Base-by-base conservation (phyloP, 2,888 invertebrate genomes). In the Drosophila testacea region DNA sequence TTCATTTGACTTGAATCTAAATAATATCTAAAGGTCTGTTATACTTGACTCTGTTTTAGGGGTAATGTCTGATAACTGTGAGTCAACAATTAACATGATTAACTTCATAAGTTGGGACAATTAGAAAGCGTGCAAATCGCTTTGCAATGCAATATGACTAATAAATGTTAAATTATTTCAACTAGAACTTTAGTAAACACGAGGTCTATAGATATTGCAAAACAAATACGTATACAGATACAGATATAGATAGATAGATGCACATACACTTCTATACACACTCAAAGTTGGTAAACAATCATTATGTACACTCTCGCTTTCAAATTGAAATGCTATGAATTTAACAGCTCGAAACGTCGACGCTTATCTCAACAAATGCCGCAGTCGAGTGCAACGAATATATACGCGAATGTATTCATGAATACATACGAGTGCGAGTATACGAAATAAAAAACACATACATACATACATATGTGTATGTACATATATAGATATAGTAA, bases 381-480 rank as follows among this genome's bases (percentile, higher is more conserved):
- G 50, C 77, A 62, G 59, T 44, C 44, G 77, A 77, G 77, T 77
- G 77, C 77, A 77, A 77, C 62, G 77, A 73, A 77, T 77, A 77
- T 72, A 76, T 76, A 72, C 47, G 30, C 48, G 67, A 69, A 67
- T 69, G 46, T 42, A 71, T 27, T 27, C 32, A 16, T 34, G 22
- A 59, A 44, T 44, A 57, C 41, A 47, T 7, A 36, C 6, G 16
- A 30, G 16, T 27, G 5, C 32, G 4, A 27, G n/a, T 16, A 34
- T 48, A n/a, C 41, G 6, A 34, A 27, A 27, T n/a, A 39, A 22
- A 22, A 7, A 9, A 13, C 5, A 54, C 32, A 34, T 16, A n/a
- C n/a, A n/a, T n/a, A n/a, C n/a, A 36, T 34, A 42, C 22, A 22
- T 22, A 22, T 22, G 22, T 22, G 22, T 22, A 22, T 22, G 22